Evolutionary conservation across 2,113 vertebrate genomes (phyloP).

Genomic region (Quiscalus mexicanus): DNA sequence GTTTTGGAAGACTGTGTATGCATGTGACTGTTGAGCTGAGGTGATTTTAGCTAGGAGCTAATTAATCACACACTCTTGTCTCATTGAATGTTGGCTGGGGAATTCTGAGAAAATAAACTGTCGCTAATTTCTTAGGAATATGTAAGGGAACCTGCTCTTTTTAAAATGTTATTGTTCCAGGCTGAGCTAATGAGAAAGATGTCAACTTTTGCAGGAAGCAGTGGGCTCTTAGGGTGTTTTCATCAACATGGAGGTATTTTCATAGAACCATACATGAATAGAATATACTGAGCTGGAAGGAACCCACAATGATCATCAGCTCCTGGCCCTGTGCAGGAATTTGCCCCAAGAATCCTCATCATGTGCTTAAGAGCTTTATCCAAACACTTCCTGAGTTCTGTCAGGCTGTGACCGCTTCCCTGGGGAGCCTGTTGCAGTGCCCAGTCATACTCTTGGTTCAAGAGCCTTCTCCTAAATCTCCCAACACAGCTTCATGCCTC

Average conservation of each 20-base stretch:
- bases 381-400: neutral
- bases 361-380: neutral
- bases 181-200: neutral
- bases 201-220: neutral
- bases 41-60: conserved; percentile 14
- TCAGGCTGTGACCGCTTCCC: neutral
- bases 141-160: neutral
- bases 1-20: neutral
- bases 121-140: neutral
- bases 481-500: neutral
- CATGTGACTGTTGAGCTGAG: neutral
- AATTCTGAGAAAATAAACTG: conserved; percentile 31
- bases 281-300: neutral
- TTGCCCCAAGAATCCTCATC: neutral
- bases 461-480: neutral
- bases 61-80: conserved; percentile 2
- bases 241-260: neutral
- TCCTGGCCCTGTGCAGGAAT: neutral
- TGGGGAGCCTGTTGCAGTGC: neutral
- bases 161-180: neutral
- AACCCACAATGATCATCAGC: neutral
- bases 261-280: neutral
- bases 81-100: neutral
- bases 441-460: neutral
- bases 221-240: neutral